phyloP scores from a whole-genome alignment of 2,888 invertebrate genomes.

The Alviniconcha strummeri region DNA sequence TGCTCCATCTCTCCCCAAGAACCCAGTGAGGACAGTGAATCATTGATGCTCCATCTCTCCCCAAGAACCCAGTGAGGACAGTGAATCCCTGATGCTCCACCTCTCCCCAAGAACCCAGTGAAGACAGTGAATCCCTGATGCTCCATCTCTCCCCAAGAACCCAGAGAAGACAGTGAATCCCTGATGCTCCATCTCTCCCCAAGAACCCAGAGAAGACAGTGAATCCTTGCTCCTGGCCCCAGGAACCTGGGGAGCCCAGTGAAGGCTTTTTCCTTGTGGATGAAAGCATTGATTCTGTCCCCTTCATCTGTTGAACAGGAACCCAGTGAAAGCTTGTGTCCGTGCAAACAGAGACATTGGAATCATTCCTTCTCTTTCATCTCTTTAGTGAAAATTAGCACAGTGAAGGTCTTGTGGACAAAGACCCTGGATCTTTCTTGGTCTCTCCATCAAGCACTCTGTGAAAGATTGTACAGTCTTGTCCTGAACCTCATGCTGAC shows the following conservation, averaged over 20 bases:
- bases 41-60: neutral
- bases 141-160: neutral
- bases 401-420: no score
- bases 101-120: constrained; percentile 29
- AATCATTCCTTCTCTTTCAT: no score
- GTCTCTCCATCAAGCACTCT: no score
- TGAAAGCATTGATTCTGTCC: no score
- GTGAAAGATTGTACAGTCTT: no score
- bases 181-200: neutral
- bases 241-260: neutral
- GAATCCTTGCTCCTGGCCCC: neutral
- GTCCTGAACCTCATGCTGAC: no score
- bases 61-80: neutral
- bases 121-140: neutral
- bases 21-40: neutral
- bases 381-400: no score
- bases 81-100: constrained; percentile 44
- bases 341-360: no score
- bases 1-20: neutral
- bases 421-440: no score
- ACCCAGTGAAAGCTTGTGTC: neutral
- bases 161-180: neutral
- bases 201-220: neutral
- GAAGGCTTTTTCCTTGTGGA: no score
- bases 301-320: neutral